Conservation (phyloP, 2,797 vertebrate species). For the Myotis pilosus region DNA sequence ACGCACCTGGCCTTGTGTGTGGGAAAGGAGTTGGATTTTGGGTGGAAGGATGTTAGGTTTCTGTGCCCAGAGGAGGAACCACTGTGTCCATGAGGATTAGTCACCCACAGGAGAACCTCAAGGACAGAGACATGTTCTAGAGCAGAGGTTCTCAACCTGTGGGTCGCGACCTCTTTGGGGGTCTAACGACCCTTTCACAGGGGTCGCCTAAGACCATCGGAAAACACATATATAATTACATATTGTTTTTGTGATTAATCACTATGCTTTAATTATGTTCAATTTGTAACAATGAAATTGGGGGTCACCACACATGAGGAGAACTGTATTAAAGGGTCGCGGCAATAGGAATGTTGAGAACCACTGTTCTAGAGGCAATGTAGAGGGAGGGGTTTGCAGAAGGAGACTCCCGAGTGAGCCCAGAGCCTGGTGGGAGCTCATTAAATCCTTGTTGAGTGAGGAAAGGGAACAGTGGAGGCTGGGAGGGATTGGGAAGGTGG, state of each 20-base stretch:
- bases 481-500: not conserved
- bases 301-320: too few species aligned
- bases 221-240: too few species aligned
- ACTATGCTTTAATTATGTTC: too few species aligned
- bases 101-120: not conserved
- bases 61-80: not conserved
- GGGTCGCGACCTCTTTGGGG: too few species aligned
- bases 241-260: too few species aligned
- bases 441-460: not conserved
- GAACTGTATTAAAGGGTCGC: too few species aligned
- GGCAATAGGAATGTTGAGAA: too few species aligned
- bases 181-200: too few species aligned
- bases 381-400: too few species aligned
- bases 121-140: not conserved
- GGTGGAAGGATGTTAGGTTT: not conserved
- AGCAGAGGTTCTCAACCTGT: not conserved
- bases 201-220: too few species aligned
- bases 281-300: too few species aligned
- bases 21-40: not conserved
- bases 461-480: not conserved
- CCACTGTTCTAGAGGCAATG: not conserved
- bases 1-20: not conserved
- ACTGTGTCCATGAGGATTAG: not conserved
- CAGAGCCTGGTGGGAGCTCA: not conserved
- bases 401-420: not conserved